A percentile compares a stretch with the other conserved stretches of the same genome.
These are phyloP conservation scores for Cyrtorhinus lividipennis DNA, from an alignment of 1,140 invertebrate species.

Conservation along the genomic window DNA sequence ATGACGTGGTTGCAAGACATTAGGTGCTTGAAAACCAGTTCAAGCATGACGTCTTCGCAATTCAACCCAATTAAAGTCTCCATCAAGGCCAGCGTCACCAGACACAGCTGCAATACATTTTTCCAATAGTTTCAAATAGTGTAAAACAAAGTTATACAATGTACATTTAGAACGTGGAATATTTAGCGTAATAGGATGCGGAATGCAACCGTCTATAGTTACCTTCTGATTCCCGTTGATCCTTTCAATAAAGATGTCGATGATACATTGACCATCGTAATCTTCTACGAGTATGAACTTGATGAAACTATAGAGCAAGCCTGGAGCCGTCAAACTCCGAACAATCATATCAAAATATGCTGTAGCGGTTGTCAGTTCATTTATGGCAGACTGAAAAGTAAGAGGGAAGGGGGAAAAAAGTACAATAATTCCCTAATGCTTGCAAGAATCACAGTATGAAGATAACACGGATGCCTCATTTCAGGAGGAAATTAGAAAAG, in stretches of 20 bases:
- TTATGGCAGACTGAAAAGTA: conserved; percentile 49
- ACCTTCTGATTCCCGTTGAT: conserved; percentile 57
- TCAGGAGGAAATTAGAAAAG: too few species aligned
- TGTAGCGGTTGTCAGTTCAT: conserved; percentile 79
- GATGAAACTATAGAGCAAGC: conserved; percentile 64
- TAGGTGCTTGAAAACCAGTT: conserved; percentile 74
- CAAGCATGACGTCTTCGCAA: conserved; percentile 94
- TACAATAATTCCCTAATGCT: too few species aligned
- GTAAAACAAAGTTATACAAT: conserved; percentile 8
- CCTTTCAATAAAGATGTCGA: conserved; percentile 62
- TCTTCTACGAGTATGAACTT: conserved; percentile 72
- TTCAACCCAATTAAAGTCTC: conserved; percentile 81
- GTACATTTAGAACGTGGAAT: too few species aligned
- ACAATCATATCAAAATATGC: conserved; percentile 82
- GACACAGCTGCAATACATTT: conserved; percentile 51
- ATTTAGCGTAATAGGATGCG: too few species aligned
- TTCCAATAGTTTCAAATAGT: too few species aligned
- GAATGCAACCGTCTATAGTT: too few species aligned
- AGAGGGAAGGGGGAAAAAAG: too few species aligned
- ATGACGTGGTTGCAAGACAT: conserved; percentile 82
- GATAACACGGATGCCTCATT: too few species aligned
- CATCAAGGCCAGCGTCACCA: conserved; percentile 80
- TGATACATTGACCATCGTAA: conserved; percentile 61
- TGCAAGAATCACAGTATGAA: too few species aligned
- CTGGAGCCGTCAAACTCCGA: conserved; percentile 69